Evolutionary conservation across 2,888 invertebrate species (phyloP).

Genomic region (Calliphora vomitoria): DNA sequence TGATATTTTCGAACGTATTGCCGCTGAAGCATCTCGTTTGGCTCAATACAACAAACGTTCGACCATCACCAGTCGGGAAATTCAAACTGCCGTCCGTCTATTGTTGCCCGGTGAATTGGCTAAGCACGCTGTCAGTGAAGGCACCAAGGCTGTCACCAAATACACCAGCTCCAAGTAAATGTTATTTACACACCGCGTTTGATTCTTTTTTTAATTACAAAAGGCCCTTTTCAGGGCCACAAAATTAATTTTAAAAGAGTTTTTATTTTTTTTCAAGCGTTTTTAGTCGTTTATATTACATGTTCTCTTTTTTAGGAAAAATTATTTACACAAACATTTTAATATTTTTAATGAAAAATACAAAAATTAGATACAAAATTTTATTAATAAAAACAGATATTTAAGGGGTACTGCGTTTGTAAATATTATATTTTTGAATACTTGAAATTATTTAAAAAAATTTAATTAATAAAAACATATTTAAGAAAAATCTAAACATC

Average conservation of each 20-base stretch:
- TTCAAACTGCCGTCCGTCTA: constrained; percentile 14
- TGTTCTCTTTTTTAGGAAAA: background rate
- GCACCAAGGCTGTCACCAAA: constrained; percentile 14
- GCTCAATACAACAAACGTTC: constrained; percentile 1
- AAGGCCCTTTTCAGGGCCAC: constrained; percentile 22
- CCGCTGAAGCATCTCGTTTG: constrained; percentile 5
- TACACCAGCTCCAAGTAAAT: constrained; percentile 17
- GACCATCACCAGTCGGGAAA: constrained; percentile 13
- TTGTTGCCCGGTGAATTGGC: constrained; percentile 6
- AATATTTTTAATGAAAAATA: no score
- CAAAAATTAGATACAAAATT: no score
- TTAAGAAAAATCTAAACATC: no score
- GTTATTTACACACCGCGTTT: background rate
- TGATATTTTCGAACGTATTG: no score
- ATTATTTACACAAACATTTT: no score
- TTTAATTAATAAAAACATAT: no score
- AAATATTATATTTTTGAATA: no score
- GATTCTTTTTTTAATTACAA: background rate
- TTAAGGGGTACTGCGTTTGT: no score
- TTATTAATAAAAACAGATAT: no score
- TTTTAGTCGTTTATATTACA: background rate
- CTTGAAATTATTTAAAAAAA: no score
- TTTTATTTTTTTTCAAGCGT: background rate
- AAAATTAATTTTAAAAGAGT: background rate
- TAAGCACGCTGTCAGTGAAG: constrained; percentile 5